These are phyloP conservation scores for Delichon dasypus DNA, from an alignment of 2,797 vertebrate genomes.

Conservation along the genomic window DNA sequence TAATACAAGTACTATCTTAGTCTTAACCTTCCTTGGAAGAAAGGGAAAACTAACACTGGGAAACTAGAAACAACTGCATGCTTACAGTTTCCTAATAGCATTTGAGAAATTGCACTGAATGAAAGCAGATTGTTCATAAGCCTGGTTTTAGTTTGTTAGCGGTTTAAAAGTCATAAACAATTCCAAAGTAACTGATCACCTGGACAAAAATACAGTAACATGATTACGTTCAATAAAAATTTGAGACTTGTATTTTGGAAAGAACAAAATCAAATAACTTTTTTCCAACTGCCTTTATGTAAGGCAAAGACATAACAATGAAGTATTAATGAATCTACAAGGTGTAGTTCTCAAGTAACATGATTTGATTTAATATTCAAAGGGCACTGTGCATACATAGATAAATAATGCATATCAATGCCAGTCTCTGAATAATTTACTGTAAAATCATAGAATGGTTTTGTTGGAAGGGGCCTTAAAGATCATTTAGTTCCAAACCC, in stretches of 20 bases:
- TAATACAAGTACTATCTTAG: background rate
- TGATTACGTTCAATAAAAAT: background rate
- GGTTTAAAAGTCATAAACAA: background rate
- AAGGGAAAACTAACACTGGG: background rate
- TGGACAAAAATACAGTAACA: background rate
- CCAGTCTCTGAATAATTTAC: background rate
- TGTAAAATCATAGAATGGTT: background rate
- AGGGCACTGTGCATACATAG: background rate
- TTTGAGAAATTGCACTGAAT: background rate
- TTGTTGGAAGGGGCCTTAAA: background rate
- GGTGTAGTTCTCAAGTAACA: background rate
- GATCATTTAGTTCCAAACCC: background rate
- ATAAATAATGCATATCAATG: background rate
- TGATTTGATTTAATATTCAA: background rate
- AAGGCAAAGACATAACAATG: background rate
- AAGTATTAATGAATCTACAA: constrained; percentile 28
- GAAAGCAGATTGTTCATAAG: background rate
- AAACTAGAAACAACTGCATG: background rate
- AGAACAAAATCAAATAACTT: background rate
- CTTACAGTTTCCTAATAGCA: background rate
- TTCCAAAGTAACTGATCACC: background rate
- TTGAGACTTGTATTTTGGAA: background rate
- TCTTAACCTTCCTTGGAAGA: background rate
- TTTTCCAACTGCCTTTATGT: background rate
- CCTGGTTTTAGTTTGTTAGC: background rate